Evolutionary conservation across 2,113 vertebrate species (phyloP), one percentile per base, ranked within the genome.

Genomic region (Malurus melanocephalus): DNA sequence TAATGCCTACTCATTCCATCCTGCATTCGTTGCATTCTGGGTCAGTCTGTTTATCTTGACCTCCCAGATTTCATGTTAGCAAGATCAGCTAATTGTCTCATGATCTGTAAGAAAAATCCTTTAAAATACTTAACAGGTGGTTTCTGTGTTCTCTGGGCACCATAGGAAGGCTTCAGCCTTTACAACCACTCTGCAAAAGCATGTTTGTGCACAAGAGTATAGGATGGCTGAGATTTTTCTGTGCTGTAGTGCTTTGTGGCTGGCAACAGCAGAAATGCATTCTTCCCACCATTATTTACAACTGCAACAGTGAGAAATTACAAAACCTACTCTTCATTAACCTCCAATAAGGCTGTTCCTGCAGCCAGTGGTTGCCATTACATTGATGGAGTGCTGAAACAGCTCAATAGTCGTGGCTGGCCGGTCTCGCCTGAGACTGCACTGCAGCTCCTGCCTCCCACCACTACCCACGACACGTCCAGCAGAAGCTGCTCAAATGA

Each of bases 321-420:
- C 48, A 35, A 92, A 88, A 8, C 88, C 87, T 43, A 59, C 85
- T 94, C 81, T 94, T 96, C 96, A 91, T 93, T 94, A 94, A 95
- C 94, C 88, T 94, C 77, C 89, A 84, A 8, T 94, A 88, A 92
- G 90, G 64, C 90, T 59, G 67, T 77, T 94, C 66, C 86, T 92
- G 76, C 85, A 75, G 89, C 81, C 71, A 26, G 85, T 45, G 69
- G 22, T 78, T 82, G 87, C 88, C 82, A 87, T 89, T 85, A 76
- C 56, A 6, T 81, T 92, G 92, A 95, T 91, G 85, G 94, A 94
- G 91, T 64, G 90, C 92, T 90, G 84, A 89, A 80, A 83, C 45
- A 76, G 82, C 84, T 94, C 73, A 42, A 42, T 77, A 75, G 89
- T 45, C 46, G 57, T 8, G 38, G 60, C 60, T 78, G 72, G 67